A percentile compares a stretch with the other conserved stretches of the same genome.
phyloP scores from a whole-genome alignment of 2,797 vertebrate genomes.

The Morus bassanus region DNA sequence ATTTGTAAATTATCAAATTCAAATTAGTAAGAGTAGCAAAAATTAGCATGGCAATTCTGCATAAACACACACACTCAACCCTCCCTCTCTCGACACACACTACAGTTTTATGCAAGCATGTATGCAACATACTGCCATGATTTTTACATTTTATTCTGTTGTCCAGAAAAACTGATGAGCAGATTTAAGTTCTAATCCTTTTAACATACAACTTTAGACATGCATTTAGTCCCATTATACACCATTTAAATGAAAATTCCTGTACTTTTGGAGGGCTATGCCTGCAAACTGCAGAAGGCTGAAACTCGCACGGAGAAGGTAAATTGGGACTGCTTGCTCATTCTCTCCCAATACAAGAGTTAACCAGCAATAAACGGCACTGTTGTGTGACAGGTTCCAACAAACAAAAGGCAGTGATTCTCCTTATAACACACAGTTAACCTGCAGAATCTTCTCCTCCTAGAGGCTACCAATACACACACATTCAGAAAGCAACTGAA shows the following conservation, averaged over 20 bases:
- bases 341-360: neutral
- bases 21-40: neutral
- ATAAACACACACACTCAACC: neutral
- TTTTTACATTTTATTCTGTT: neutral
- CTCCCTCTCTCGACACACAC: neutral
- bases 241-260: neutral
- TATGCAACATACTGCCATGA: rapidly evolving
- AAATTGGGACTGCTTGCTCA: neutral
- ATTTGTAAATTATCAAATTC: neutral
- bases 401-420: neutral
- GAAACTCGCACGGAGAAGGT: neutral
- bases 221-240: neutral
- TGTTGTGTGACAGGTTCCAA: neutral
- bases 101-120: rapidly evolving
- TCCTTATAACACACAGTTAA: neutral
- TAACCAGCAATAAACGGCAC: neutral
- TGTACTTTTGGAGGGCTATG: neutral
- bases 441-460: neutral
- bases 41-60: neutral
- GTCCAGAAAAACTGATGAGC: neutral
- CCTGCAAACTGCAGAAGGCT: neutral
- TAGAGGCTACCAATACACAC: neutral
- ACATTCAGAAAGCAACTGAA: neutral
- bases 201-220: neutral
- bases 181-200: neutral